Conservation (phyloP, 2,113 vertebrate genomes). For the Ramphastos sulfuratus region DNA sequence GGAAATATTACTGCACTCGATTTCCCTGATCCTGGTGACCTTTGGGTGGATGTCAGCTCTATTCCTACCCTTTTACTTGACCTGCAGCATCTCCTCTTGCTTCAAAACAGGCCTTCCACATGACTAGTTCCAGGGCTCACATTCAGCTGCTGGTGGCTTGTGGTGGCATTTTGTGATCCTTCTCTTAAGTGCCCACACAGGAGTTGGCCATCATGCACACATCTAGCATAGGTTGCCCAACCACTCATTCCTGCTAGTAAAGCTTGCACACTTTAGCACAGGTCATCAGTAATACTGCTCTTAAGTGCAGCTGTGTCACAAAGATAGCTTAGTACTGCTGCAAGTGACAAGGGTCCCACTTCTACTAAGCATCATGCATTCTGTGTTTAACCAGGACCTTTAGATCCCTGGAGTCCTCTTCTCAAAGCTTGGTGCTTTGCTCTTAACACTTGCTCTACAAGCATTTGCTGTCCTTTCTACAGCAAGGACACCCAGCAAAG, state of each 20-base stretch:
- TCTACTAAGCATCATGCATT: neutral
- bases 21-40: neutral
- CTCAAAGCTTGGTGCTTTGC: neutral
- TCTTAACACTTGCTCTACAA: neutral
- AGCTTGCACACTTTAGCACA: rapidly evolving
- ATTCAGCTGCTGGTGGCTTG: neutral
- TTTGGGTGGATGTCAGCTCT: neutral
- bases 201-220: rapidly evolving
- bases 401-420: neutral
- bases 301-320: neutral
- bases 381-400: neutral
- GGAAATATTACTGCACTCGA: neutral
- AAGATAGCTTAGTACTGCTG: neutral
- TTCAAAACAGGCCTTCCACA: neutral
- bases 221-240: neutral
- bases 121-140: neutral
- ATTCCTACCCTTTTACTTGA: neutral
- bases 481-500: neutral
- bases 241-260: neutral
- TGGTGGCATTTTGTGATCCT: neutral
- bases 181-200: neutral
- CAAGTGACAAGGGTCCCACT: neutral
- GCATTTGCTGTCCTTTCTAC: neutral
- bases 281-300: neutral
- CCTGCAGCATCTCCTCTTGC: neutral